Conservation (phyloP, 2,113 vertebrate genomes). For the Crocuta crocuta region DNA sequence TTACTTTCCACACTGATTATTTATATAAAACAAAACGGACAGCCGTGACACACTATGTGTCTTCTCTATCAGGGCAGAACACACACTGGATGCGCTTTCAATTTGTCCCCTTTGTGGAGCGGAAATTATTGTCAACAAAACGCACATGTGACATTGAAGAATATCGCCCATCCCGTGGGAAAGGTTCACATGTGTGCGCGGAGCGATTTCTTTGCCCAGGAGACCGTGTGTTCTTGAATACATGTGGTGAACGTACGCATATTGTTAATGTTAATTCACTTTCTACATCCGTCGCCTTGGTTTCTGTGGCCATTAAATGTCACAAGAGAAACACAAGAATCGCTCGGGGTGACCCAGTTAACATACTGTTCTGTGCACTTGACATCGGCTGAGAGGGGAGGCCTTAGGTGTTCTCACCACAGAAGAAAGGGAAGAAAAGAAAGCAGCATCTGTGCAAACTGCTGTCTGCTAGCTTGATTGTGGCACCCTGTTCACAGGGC, state of each 20-base stretch:
- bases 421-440: neutral
- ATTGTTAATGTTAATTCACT: neutral
- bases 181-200: rapidly evolving
- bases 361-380: neutral
- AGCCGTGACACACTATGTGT: rapidly evolving
- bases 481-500: rapidly evolving
- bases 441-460: too few species aligned
- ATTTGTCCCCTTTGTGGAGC: too few species aligned
- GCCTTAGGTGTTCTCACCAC: neutral
- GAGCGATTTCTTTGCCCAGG: neutral
- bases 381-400: neutral
- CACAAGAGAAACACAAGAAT: too few species aligned
- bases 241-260: neutral
- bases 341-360: neutral
- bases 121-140: neutral
- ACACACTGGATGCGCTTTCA: too few species aligned
- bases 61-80: neutral
- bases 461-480: rapidly evolving
- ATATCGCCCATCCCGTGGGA: rapidly evolving
- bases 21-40: neutral
- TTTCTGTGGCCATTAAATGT: neutral
- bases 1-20: neutral
- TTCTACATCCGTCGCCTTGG: neutral
- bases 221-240: neutral
- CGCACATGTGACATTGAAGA: neutral